Conservation (phyloP, 2,888 invertebrate species). For the Busseola fusca region DNA sequence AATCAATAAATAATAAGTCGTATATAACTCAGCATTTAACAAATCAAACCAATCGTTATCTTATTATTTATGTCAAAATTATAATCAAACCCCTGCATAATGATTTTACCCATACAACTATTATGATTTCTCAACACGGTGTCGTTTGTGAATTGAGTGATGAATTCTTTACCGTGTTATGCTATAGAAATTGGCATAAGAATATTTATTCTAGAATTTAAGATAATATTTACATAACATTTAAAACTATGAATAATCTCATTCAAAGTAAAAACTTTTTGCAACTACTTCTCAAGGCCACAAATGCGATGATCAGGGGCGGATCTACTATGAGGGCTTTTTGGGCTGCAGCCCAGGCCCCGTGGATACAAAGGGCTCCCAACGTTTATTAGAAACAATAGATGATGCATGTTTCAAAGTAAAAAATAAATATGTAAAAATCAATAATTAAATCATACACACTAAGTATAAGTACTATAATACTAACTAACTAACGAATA, state of each 20-base stretch:
- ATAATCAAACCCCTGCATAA: constrained; percentile 43
- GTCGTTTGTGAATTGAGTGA: constrained; percentile 59
- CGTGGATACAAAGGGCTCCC: no score
- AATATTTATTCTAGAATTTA: constrained; percentile 77
- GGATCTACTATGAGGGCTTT: no score
- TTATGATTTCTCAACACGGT: constrained; percentile 37
- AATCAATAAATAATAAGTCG: constrained; percentile 67
- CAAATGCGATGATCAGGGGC: no score
- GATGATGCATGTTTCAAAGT: no score
- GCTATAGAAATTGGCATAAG: constrained; percentile 75
- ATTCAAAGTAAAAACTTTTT: constrained; percentile 79
- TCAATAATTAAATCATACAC: no score
- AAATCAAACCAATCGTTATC: constrained; percentile 55
- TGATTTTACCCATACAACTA: constrained; percentile 34
- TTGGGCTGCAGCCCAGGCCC: no score
- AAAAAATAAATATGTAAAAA: no score
- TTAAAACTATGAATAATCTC: constrained; percentile 86
- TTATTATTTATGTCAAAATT: constrained; percentile 52
- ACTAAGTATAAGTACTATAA: no score
- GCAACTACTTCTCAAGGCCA: constrained; percentile 79
- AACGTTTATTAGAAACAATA: no score
- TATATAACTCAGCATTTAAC: constrained; percentile 64
- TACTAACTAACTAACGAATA: no score
- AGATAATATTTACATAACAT: constrained; percentile 83
- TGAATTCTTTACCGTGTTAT: constrained; percentile 66